phyloP scores from a whole-genome alignment of 2,113 vertebrate genomes.

The Sarotherodon lohbergeri region DNA sequence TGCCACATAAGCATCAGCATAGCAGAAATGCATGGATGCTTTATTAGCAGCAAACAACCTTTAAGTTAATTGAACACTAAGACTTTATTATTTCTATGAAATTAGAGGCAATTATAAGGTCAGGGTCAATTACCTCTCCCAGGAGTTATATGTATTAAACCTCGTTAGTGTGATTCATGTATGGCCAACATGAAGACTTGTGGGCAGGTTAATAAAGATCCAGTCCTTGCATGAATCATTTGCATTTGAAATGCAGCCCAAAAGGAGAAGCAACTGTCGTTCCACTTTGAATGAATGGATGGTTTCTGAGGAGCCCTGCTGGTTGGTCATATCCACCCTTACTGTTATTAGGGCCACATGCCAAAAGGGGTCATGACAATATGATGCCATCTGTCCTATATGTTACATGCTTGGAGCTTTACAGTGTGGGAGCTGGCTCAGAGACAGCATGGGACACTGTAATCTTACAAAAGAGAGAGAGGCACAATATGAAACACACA shows the following conservation, averaged over 20 bases:
- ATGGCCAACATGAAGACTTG: background rate
- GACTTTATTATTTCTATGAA: constrained; percentile 42
- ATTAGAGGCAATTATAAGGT: constrained; percentile 21
- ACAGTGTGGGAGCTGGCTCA: constrained; percentile 12
- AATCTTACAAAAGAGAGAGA: background rate
- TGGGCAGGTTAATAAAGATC: constrained; percentile 7
- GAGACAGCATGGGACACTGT: background rate
- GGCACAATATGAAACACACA: background rate
- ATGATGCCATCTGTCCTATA: constrained; percentile 41
- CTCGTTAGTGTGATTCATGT: background rate
- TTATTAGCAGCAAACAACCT: constrained; percentile 25
- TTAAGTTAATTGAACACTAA: constrained; percentile 31
- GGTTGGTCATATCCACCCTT: background rate
- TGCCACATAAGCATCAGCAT: background rate
- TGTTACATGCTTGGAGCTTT: constrained; percentile 25
- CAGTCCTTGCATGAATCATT: background rate
- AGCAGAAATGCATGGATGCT: background rate
- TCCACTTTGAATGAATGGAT: background rate
- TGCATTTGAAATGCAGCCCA: background rate
- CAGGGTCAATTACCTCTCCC: constrained; percentile 20
- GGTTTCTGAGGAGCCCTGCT: background rate
- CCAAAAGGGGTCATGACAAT: constrained; percentile 45
- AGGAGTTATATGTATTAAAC: constrained; percentile 1
- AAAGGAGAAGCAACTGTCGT: background rate
- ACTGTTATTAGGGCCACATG: background rate